A percentile compares a stretch with the other conserved stretches of the same genome.
Conservation (phyloP, 1,140 invertebrate genomes). For the Drosophila truncata region DNA sequence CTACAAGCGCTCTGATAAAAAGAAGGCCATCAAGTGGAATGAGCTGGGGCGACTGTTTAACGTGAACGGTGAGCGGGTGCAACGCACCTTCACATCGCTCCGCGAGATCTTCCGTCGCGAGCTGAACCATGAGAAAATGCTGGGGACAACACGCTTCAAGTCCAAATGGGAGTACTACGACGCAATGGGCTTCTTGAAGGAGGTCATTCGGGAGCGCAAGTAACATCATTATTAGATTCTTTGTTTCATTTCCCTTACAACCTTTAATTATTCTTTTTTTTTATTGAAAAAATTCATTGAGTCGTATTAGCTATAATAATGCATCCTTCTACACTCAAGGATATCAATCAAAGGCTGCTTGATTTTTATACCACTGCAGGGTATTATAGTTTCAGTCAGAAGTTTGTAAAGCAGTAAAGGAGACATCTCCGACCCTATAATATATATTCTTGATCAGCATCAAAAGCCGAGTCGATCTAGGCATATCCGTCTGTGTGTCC, state of each 20-base stretch:
- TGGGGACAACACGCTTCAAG: slow-evolving; percentile 71
- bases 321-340: neutral
- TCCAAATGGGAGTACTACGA: slow-evolving; percentile 85
- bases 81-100: slow-evolving; percentile 80
- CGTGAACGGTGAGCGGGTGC: slow-evolving; percentile 78
- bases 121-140: slow-evolving; percentile 82
- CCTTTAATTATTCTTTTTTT: neutral
- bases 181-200: slow-evolving; percentile 80
- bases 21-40: slow-evolving; percentile 83
- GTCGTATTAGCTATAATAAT: neutral
- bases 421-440: too few species aligned
- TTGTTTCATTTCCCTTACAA: neutral
- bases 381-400: too few species aligned
- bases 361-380: too few species aligned
- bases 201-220: slow-evolving; percentile 82
- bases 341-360: neutral
- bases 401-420: too few species aligned
- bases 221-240: slow-evolving; percentile 15
- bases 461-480: too few species aligned
- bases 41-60: slow-evolving; percentile 79
- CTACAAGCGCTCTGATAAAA: slow-evolving; percentile 82
- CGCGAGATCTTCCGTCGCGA: slow-evolving; percentile 81
- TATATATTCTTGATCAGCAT: too few species aligned
- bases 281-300: neutral
- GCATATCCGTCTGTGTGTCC: too few species aligned